Evolutionary conservation across 2,888 invertebrate species (phyloP), one percentile per base, ranked within the genome.

Genomic region (Selenia dentaria): DNA sequence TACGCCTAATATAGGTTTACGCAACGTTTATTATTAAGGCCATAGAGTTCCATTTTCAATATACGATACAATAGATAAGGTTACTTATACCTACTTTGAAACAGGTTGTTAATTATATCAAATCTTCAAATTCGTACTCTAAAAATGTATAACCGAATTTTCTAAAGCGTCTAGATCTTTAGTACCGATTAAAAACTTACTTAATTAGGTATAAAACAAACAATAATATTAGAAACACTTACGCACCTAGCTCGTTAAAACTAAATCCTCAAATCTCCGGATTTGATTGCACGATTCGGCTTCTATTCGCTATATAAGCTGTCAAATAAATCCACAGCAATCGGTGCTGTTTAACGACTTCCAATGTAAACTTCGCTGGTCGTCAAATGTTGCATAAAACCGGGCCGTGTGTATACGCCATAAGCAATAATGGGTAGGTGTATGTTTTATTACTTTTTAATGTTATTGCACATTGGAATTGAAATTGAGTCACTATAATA

Each of bases 311-410:
- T 16, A 48, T 45, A 53, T 51, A 77, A 74, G 69, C 73, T 78
- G 80, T 78, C 83, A 72, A 77, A 81, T 82, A 80, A 80, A 80
- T 71, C 67, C 43, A 51, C 57, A 60, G 50, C 65, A 56, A 73
- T 70, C 54, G 61, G 51, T 47, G 51, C 41, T 42, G 45, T 68
- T 70, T 73, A 69, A 72, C 66, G 72, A 71, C 65, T 74, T 66
- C 53, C 60, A 62, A 70, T 74, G 65, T 65, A 46, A 48, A 43
- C 43, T 27, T 47, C 18, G 12, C 38, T 34, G 25, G 35, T 45
- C 38, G 39, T 44, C 37, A 38, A 36, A 32, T 34, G 37, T 25
- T 67, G 59, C 61, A 64, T 74, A 62, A 74, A 71, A 70, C 57
- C 60, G 65, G 53, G 56, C 49, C 55, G 52, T 60, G 41, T 40